These are phyloP conservation scores for Nomada fucata DNA, from an alignment of 2,888 invertebrate genomes.

Conservation along the genomic window DNA sequence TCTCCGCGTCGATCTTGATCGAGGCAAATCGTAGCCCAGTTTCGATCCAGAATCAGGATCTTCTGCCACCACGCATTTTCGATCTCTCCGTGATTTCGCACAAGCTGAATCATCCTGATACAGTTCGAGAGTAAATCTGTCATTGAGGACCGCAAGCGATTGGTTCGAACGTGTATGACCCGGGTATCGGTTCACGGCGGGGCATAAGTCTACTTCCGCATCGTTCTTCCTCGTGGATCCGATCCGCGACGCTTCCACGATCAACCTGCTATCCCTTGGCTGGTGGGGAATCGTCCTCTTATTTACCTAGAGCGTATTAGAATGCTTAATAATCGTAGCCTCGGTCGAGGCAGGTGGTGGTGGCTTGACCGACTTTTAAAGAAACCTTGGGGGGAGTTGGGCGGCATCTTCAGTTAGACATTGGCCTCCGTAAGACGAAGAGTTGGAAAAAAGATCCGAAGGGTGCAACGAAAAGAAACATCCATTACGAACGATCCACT, in stretches of 20 bases:
- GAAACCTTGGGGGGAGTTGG: constrained; percentile 80
- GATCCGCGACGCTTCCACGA: constrained; percentile 7
- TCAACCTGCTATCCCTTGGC: background rate
- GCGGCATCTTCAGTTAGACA: constrained; percentile 83
- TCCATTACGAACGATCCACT: constrained; percentile 26
- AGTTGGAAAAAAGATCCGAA: constrained; percentile 80
- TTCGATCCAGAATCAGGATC: background rate
- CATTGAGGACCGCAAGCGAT: constrained; percentile 23
- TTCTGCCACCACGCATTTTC: background rate
- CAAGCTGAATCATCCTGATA: constrained; percentile 49
- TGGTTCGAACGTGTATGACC: constrained; percentile 47
- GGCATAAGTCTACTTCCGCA: constrained; percentile 42
- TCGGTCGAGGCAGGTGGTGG: constrained; percentile 76
- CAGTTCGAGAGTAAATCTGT: constrained; percentile 44
- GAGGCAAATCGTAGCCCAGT: background rate
- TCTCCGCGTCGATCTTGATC: background rate
- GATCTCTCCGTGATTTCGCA: background rate
- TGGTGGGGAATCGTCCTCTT: constrained; percentile 58
- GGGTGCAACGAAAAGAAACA: constrained; percentile 75
- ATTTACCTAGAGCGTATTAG: constrained; percentile 77
- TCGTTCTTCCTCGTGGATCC: constrained; percentile 23
- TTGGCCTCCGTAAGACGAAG: constrained; percentile 83
- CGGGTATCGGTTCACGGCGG: constrained; percentile 52
- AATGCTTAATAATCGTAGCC: constrained; percentile 80
- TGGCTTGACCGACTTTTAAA: constrained; percentile 82